Percentiles rank a stretch among this genome's conserved stretches.
phyloP scores from a whole-genome alignment of 2,113 vertebrate species.

The Scomber colias region DNA sequence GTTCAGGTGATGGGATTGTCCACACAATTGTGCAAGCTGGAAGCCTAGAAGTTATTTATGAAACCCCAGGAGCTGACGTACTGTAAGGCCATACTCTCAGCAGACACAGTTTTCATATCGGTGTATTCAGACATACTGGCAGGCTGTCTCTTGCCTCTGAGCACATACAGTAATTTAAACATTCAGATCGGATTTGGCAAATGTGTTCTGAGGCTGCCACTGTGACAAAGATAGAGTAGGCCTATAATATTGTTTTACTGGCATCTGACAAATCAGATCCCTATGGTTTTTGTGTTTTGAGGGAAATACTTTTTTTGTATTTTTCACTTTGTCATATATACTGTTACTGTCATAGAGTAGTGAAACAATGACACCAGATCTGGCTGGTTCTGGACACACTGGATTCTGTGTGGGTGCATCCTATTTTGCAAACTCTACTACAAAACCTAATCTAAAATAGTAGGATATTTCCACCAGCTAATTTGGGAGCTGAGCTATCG shows the following conservation, averaged over 20 bases:
- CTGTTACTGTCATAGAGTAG: neutral
- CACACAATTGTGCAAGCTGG: neutral
- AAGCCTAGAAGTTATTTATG: conserved; percentile 9
- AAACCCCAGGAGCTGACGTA: conserved; percentile 12
- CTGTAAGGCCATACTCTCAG: neutral
- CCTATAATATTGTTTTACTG: neutral
- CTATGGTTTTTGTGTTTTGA: neutral
- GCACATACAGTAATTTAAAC: neutral
- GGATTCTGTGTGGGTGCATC: neutral
- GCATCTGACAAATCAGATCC: neutral
- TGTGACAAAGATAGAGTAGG: neutral
- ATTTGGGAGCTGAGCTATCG: conserved; percentile 19
- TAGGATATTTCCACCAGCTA: conserved; percentile 27
- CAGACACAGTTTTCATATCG: neutral
- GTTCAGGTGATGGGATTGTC: neutral
- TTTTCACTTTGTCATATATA: neutral
- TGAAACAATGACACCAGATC: conserved; percentile 7
- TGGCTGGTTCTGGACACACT: neutral
- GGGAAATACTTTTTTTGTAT: neutral
- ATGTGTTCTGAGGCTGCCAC: conserved; percentile 4
- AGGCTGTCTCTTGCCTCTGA: conserved; percentile 4
- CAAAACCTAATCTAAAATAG: neutral
- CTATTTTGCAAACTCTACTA: conserved; percentile 13
- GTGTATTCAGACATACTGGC: conserved; percentile 14
- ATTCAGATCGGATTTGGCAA: neutral